Evolutionary conservation across 1,140 invertebrate genomes (phyloP).

Genomic region (Ips typographus): DNA sequence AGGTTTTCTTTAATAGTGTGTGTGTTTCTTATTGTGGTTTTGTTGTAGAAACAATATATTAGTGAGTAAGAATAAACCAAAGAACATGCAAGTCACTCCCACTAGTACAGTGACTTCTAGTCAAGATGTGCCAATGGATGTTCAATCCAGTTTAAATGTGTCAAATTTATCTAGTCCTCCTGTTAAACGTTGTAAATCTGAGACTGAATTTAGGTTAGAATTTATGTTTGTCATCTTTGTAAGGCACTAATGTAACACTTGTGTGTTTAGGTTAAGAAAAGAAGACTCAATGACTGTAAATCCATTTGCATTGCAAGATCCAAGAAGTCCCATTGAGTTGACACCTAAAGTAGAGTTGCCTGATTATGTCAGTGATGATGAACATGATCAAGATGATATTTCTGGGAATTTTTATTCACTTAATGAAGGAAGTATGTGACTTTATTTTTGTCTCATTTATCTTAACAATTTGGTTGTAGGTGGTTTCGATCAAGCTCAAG

Average conservation of each 20-base stretch:
- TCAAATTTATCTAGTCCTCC: conserved; percentile 40
- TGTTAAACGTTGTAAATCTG: conserved; percentile 44
- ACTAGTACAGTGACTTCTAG: conserved; percentile 48
- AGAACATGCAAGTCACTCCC: conserved; percentile 40
- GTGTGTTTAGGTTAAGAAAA: conserved; percentile 37
- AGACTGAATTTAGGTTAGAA: conserved; percentile 37
- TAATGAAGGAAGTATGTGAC: background rate
- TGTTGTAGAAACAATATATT: conserved; percentile 22
- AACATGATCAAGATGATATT: conserved; percentile 49
- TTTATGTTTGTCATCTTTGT: no score
- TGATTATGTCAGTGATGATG: conserved; percentile 60
- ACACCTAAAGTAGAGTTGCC: conserved; percentile 60
- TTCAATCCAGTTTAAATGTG: conserved; percentile 23
- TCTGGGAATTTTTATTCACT: conserved; percentile 27
- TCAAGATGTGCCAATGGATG: conserved; percentile 44
- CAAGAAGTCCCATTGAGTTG: conserved; percentile 32
- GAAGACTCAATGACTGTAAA: conserved; percentile 39
- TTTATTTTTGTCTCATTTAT: no score
- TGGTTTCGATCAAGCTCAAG: conserved; percentile 47
- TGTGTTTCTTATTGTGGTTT: conserved; percentile 20
- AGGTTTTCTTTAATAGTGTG: background rate
- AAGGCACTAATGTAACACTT: no score
- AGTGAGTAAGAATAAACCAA: conserved; percentile 38
- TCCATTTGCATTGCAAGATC: conserved; percentile 43
- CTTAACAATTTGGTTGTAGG: conserved; percentile 34